phyloP scores from a whole-genome alignment of 2,797 vertebrate genomes.

The Gallirallus australis region DNA sequence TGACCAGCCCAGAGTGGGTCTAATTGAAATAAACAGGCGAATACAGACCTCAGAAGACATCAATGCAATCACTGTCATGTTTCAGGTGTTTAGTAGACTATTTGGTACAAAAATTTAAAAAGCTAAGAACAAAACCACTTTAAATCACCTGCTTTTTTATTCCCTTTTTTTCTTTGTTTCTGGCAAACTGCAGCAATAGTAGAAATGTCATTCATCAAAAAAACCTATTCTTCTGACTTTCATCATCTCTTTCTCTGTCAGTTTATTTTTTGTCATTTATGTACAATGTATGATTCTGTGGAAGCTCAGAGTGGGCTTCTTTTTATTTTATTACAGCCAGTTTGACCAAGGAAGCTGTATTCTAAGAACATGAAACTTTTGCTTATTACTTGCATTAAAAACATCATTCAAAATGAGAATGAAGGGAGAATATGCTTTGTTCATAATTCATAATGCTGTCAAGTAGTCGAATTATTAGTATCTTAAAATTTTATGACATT shows the following conservation, averaged over 20 bases:
- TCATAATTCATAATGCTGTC: slow-evolving; percentile 66
- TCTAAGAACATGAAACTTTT: slow-evolving; percentile 25
- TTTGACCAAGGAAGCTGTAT: not conserved
- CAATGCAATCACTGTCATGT: not conserved
- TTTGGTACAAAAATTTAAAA: not conserved
- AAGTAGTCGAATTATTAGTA: slow-evolving; percentile 61
- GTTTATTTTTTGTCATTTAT: not conserved
- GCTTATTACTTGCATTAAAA: slow-evolving; percentile 53
- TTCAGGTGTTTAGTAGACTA: not conserved
- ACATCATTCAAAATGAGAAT: slow-evolving; percentile 2
- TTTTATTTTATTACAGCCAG: not conserved
- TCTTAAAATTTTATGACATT: slow-evolving; percentile 73
- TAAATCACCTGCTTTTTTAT: not conserved
- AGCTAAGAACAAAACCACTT: not conserved
- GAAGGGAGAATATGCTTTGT: slow-evolving; percentile 45
- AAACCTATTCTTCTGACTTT: not conserved
- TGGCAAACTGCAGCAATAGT: not conserved
- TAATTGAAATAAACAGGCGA: not conserved
- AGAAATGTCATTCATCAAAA: not conserved
- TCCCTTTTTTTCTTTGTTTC: not conserved
- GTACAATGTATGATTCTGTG: not conserved
- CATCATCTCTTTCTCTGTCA: not conserved
- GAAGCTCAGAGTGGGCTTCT: not conserved
- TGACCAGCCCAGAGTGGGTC: not conserved
- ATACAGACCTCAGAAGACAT: not conserved